Percentiles rank a stretch among this genome's conserved stretches.
phyloP scores from a whole-genome alignment of 2,113 vertebrate genomes.

The Equus quagga region DNA sequence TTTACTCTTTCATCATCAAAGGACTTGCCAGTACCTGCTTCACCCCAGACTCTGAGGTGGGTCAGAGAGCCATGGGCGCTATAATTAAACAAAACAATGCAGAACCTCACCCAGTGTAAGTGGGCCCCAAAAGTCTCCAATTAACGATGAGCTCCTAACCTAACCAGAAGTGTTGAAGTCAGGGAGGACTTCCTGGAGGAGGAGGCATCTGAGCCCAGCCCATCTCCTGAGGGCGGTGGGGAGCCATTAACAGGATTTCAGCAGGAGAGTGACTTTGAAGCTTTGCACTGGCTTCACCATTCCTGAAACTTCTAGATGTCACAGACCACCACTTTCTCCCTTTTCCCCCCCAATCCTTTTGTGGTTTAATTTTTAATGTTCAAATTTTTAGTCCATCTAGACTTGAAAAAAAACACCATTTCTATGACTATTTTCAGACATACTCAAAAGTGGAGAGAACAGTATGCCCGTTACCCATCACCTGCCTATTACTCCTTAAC shows the following conservation, averaged over 20 bases:
- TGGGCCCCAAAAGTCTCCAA: background rate
- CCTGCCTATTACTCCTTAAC: background rate
- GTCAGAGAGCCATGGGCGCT: background rate
- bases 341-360: background rate
- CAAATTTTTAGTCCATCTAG: background rate
- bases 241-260: background rate
- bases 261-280: background rate
- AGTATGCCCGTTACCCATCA: background rate
- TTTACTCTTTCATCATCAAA: background rate
- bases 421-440: background rate
- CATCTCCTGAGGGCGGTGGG: background rate
- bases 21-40: background rate
- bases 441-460: background rate
- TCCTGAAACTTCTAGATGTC: background rate
- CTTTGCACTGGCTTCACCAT: background rate
- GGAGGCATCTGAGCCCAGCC: background rate
- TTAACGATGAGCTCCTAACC: background rate
- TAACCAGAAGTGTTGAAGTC: background rate
- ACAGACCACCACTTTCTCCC: background rate
- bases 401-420: background rate
- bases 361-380: background rate
- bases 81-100: background rate
- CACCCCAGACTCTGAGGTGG: background rate
- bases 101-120: background rate
- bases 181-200: conserved; percentile 17